Evolutionary conservation across 2,113 vertebrate genomes (phyloP).

Genomic region (Phrynosoma platyrhinos): DNA sequence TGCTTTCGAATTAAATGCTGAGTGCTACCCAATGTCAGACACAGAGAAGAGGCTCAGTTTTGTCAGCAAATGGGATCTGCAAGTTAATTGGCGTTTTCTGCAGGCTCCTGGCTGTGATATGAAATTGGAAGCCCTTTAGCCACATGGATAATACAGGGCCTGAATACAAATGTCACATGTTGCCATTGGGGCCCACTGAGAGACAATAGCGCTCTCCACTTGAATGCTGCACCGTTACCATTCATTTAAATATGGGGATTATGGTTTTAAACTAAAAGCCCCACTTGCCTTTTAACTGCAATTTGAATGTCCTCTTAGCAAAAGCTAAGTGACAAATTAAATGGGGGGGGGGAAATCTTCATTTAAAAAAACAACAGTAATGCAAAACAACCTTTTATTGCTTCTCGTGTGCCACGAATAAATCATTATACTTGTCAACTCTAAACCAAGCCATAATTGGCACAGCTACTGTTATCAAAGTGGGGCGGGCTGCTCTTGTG

Average conservation of each 20-base stretch:
- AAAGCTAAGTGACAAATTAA: conserved; percentile 85
- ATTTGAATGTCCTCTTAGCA: conserved; percentile 82
- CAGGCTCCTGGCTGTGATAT: conserved; percentile 83
- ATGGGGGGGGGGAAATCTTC: conserved; percentile 76
- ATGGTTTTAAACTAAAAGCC: conserved; percentile 80
- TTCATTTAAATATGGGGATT: conserved; percentile 83
- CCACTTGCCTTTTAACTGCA: conserved; percentile 79
- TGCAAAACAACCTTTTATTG: conserved; percentile 83
- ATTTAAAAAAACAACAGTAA: conserved; percentile 78
- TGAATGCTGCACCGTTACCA: conserved; percentile 72
- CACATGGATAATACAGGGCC: conserved; percentile 79
- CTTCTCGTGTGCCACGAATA: conserved; percentile 79
- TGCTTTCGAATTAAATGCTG: conserved; percentile 77
- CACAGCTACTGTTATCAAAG: conserved; percentile 84
- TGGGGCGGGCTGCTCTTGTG: conserved; percentile 73
- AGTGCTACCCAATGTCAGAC: conserved; percentile 76
- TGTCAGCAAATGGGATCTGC: conserved; percentile 80
- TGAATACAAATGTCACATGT: conserved; percentile 85
- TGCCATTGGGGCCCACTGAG: conserved; percentile 76
- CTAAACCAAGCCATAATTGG: conserved; percentile 86
- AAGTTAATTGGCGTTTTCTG: conserved; percentile 86
- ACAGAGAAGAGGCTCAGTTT: conserved; percentile 76
- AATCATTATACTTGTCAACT: conserved; percentile 87
- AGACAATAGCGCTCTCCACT: conserved; percentile 77
- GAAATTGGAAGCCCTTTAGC: conserved; percentile 85